Conservation (phyloP, 2,888 invertebrate genomes). For the Dryobotodes eremita region DNA sequence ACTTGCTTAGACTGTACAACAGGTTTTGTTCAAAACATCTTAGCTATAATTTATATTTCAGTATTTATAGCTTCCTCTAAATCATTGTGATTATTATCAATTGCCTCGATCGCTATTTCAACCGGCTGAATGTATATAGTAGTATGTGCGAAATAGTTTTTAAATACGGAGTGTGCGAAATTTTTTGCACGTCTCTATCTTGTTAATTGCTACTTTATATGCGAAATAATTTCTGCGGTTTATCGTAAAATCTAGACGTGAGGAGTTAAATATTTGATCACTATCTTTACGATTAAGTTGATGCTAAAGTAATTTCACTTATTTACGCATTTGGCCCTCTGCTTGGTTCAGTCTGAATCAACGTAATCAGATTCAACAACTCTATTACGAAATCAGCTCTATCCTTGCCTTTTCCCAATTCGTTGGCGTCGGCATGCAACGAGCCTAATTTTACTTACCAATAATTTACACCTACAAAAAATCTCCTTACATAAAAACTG, state of each 20-base stretch:
- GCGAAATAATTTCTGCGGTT: constrained; percentile 19
- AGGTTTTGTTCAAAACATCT: constrained; percentile 37
- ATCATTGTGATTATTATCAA: constrained; percentile 31
- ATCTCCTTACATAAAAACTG: constrained; percentile 34
- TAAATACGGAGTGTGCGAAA: neutral
- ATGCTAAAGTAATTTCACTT: constrained; percentile 13
- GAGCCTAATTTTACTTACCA: constrained; percentile 28
- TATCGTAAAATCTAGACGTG: constrained; percentile 34
- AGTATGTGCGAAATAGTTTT: constrained; percentile 24
- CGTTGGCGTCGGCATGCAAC: constrained; percentile 13
- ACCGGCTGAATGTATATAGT: constrained; percentile 3
- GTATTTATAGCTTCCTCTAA: constrained; percentile 52
- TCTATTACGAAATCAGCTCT: constrained; percentile 39
- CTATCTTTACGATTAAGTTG: constrained; percentile 9
- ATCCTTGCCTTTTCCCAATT: constrained; percentile 28
- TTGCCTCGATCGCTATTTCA: constrained; percentile 26
- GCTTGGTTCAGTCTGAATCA: neutral
- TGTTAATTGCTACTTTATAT: constrained; percentile 36
- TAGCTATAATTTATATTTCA: constrained; percentile 31
- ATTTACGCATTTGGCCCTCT: neutral
- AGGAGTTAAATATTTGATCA: constrained; percentile 13
- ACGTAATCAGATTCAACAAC: constrained; percentile 14
- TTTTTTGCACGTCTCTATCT: constrained; percentile 12
- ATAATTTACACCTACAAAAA: constrained; percentile 54
- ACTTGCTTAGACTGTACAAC: constrained; percentile 15